A percentile compares a stretch with the other conserved stretches of the same genome.
Conservation (phyloP, 2,888 invertebrate genomes). For the Gryllus longicercus region DNA sequence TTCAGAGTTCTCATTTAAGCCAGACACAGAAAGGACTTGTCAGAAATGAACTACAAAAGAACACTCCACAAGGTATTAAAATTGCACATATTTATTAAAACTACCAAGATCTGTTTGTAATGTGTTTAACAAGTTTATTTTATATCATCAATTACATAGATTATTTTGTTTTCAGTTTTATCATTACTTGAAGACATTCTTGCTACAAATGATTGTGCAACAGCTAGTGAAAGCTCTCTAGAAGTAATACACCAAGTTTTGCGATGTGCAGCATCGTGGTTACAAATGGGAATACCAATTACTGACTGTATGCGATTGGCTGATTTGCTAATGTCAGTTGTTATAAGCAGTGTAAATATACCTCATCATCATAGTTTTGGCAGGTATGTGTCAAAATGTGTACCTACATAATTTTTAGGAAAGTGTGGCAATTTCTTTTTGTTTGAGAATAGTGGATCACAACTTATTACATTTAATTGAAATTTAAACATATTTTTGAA, state of each 20-base stretch:
- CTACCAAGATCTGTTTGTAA: background rate
- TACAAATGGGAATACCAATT: slow-evolving; percentile 52
- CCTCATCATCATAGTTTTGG: slow-evolving; percentile 26
- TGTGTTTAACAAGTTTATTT: background rate
- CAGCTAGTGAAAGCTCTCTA: slow-evolving; percentile 36
- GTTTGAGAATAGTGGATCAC: no score
- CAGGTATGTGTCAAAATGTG: background rate
- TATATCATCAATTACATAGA: background rate
- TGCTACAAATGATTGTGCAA: slow-evolving; percentile 36
- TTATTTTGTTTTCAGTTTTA: slow-evolving; percentile 39
- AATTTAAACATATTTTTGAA: no score
- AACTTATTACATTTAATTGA: no score
- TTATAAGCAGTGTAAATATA: slow-evolving; percentile 23
- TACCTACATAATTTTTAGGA: no score
- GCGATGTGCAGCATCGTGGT: slow-evolving; percentile 60
- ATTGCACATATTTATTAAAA: background rate
- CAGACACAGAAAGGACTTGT: slow-evolving; percentile 48
- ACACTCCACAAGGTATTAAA: slow-evolving; percentile 42
- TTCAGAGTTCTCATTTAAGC: slow-evolving; percentile 49
- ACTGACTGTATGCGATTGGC: slow-evolving; percentile 40
- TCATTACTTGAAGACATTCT: slow-evolving; percentile 47
- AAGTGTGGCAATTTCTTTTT: no score
- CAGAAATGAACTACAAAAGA: slow-evolving; percentile 47
- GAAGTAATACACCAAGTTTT: slow-evolving; percentile 48
- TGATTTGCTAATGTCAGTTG: slow-evolving; percentile 39